A percentile compares a stretch with the other conserved stretches of the same genome.
These are phyloP conservation scores for Teleopsis dalmanni DNA, from an alignment of 1,140 invertebrate genomes.

Conservation along the genomic window DNA sequence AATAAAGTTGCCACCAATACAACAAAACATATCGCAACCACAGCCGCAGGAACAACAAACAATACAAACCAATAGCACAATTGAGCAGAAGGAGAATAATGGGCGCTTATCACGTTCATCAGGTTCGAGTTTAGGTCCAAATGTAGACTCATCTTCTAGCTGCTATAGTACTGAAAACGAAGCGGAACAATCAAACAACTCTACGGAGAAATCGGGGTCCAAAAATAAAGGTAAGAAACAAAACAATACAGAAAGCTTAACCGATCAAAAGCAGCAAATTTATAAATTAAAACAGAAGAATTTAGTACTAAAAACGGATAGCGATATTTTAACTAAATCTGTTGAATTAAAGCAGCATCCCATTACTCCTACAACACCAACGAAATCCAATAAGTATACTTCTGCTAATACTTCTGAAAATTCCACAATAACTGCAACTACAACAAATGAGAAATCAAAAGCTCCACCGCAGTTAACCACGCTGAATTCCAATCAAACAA, in stretches of 20 bases:
- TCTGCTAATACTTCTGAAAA: too few species aligned
- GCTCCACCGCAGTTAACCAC: background rate
- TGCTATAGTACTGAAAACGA: slow-evolving; percentile 51
- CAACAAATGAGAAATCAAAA: background rate
- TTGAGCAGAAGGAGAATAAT: background rate
- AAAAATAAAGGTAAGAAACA: too few species aligned
- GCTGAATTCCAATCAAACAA: background rate
- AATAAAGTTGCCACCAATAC: slow-evolving; percentile 59
- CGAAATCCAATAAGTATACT: too few species aligned
- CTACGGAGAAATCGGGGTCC: background rate
- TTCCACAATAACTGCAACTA: background rate
- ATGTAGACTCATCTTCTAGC: slow-evolving; percentile 59
- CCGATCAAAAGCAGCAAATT: too few species aligned
- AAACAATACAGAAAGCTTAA: too few species aligned
- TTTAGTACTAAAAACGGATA: background rate
- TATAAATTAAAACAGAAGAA: background rate
- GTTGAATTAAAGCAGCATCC: too few species aligned
- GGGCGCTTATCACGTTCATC: slow-evolving; percentile 46
- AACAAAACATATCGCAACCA: too few species aligned
- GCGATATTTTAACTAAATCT: too few species aligned
- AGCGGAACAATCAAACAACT: slow-evolving; percentile 23
- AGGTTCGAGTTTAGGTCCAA: slow-evolving; percentile 56
- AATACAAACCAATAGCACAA: slow-evolving; percentile 12
- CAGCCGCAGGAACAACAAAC: slow-evolving; percentile 23
- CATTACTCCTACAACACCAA: too few species aligned